Evolutionary conservation across 2,113 vertebrate genomes (phyloP).

Genomic region (Pelodiscus sinensis): DNA sequence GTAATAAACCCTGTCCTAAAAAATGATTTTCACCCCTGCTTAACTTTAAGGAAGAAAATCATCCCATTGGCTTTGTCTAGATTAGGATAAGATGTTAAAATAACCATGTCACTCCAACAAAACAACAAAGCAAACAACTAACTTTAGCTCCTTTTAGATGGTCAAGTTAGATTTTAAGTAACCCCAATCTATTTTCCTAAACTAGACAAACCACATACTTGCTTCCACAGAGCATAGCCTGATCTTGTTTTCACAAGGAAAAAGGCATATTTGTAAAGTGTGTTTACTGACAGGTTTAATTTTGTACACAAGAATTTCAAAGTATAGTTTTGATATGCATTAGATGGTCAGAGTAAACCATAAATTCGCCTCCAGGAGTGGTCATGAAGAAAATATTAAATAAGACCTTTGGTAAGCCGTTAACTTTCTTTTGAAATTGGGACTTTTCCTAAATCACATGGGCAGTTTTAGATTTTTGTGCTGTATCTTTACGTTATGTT

Average conservation of each 20-base stretch:
- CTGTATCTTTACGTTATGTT: neutral
- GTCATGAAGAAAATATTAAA: neutral
- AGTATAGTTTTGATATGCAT: neutral
- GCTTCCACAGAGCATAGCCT: neutral
- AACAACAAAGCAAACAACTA: neutral
- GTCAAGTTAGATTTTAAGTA: neutral
- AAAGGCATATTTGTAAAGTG: neutral
- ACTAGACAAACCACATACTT: neutral
- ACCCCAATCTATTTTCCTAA: neutral
- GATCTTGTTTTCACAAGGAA: neutral
- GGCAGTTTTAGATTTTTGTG: neutral
- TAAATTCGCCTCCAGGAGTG: neutral
- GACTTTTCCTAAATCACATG: neutral
- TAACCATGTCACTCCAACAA: neutral
- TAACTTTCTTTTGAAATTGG: neutral
- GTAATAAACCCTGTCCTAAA: neutral
- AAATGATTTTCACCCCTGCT: neutral
- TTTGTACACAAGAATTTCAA: neutral
- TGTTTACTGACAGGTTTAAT: neutral
- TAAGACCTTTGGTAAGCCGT: neutral
- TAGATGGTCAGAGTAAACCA: neutral
- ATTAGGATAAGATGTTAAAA: neutral
- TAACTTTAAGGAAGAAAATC: neutral
- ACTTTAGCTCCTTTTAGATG: neutral
- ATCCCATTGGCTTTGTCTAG: neutral